Conservation (phyloP, 2,797 vertebrate genomes). For the Scarus forsteni region DNA sequence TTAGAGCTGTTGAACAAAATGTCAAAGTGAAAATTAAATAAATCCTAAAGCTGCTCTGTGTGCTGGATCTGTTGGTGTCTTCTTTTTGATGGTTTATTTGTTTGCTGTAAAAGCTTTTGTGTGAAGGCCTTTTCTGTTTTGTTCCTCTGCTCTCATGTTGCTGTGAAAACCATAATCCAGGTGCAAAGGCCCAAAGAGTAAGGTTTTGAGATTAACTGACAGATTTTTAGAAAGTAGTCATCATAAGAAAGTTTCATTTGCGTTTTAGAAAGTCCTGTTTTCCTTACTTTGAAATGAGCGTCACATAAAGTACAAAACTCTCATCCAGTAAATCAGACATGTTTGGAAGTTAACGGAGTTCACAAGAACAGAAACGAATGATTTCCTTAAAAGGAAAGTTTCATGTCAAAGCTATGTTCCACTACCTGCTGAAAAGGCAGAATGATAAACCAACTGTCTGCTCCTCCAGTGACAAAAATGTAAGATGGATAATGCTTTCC, state of each 20-base stretch:
- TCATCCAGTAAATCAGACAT: too few species aligned
- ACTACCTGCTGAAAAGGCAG: background rate
- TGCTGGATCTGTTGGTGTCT: background rate
- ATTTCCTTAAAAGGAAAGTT: too few species aligned
- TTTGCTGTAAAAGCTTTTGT: background rate
- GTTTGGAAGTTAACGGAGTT: too few species aligned
- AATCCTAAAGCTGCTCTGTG: background rate
- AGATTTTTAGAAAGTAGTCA: background rate
- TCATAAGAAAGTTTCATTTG: background rate
- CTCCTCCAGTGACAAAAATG: background rate
- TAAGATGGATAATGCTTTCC: background rate
- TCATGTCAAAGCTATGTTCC: background rate
- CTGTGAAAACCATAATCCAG: background rate
- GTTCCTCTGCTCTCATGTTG: background rate
- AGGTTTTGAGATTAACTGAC: background rate
- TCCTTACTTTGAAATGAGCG: too few species aligned
- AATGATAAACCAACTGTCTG: background rate
- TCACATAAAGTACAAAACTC: too few species aligned
- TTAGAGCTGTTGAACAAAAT: background rate
- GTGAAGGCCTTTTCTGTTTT: background rate
- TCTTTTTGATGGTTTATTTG: background rate
- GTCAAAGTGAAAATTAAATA: conserved; percentile 7
- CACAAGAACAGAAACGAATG: too few species aligned
- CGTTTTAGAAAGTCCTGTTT: background rate
- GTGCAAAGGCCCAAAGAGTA: background rate